These are phyloP conservation scores for Rousettus madagascariensis DNA, from an alignment of 2,797 vertebrate genomes.

Conservation along the genomic window DNA sequence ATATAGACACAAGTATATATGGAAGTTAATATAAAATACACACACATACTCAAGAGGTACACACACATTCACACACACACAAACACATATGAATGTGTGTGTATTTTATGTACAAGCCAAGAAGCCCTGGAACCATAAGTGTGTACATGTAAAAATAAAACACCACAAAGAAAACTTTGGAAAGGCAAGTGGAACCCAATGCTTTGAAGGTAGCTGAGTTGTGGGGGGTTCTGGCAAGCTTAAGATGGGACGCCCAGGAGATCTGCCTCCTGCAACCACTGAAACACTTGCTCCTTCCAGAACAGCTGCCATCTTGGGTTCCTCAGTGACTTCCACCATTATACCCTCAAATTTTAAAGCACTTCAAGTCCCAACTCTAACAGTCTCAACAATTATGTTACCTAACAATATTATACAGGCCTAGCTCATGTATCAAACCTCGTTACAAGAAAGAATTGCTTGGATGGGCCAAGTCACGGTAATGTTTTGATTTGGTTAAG, in stretches of 20 bases:
- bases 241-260: neutral
- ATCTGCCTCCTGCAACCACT: neutral
- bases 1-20: neutral
- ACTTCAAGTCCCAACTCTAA: neutral
- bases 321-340: neutral
- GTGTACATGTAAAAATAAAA: conserved; percentile 41
- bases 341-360: neutral
- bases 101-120: neutral
- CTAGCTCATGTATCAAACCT: neutral
- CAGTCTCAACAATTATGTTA: neutral
- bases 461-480: neutral
- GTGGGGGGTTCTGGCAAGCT: neutral
- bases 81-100: neutral
- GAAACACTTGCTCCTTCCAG: neutral
- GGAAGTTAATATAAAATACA: neutral
- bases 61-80: neutral
- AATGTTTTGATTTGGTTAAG: neutral
- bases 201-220: neutral
- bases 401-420: neutral
- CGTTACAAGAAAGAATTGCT: neutral
- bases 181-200: neutral
- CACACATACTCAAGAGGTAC: neutral
- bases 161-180: neutral
- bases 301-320: neutral
- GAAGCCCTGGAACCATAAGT: neutral